phyloP scores from a whole-genome alignment of 2,797 vertebrate species.

The Apogon hyalosoma region DNA sequence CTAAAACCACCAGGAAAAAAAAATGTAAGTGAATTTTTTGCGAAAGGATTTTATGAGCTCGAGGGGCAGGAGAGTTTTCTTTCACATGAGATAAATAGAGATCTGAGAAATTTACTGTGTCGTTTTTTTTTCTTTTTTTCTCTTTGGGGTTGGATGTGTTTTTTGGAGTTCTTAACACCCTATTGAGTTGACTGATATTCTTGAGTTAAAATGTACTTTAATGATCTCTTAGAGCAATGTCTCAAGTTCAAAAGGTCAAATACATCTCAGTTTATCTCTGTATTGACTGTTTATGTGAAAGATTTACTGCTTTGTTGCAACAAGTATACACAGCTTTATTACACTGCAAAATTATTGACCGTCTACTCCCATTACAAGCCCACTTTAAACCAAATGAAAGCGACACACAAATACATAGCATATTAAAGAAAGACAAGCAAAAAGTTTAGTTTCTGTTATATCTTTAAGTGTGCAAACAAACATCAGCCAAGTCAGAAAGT shows the following conservation, averaged over 20 bases:
- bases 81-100: constrained; percentile 30
- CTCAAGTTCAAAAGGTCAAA: not conserved
- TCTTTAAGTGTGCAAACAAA: too few relatives aligned
- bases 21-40: constrained; percentile 25
- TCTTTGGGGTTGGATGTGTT: constrained; percentile 39
- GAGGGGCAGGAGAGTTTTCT: constrained; percentile 24
- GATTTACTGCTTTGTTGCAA: not conserved
- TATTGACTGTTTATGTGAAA: not conserved
- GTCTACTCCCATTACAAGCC: too few relatives aligned
- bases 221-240: not conserved
- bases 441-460: too few relatives aligned
- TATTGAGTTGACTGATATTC: constrained; percentile 33
- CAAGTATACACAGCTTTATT: not conserved
- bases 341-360: too few relatives aligned
- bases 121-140: constrained; percentile 40
- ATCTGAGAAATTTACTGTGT: constrained; percentile 17
- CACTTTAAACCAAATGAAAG: too few relatives aligned
- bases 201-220: constrained; percentile 21
- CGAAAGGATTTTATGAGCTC: constrained; percentile 38
- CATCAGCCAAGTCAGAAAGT: too few relatives aligned
- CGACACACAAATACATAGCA: too few relatives aligned
- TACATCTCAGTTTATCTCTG: not conserved
- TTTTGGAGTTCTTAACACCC: constrained; percentile 4
- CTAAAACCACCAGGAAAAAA: constrained; percentile 49
- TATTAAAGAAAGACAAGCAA: too few relatives aligned